Base-by-base conservation (phyloP, 1,140 invertebrate species). In the Rhopalosiphum padi region DNA sequence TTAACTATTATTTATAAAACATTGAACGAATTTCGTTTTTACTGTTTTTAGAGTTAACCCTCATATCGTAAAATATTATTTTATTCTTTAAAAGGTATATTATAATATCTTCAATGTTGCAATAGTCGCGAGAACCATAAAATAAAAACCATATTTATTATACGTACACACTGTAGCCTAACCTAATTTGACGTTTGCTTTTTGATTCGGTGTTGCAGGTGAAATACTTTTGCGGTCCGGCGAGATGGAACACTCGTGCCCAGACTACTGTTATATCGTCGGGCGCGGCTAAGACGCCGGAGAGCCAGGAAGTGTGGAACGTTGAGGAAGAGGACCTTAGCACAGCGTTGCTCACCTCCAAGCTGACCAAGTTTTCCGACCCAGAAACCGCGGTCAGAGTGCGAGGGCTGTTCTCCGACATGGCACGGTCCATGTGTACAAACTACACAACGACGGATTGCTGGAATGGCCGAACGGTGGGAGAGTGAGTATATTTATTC, bases 381-480 rank as follows among this genome's bases (percentile, higher is more conserved):
- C 89, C 94, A 6, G 90, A 94, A 30, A 91, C 77, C 35, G 48
- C 35, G 3, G 82, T 94, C n/a, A 96, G 96, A 94, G 97, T 96
- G n/a, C 96, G 96, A 94, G 96, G 97, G 89, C 97, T 97, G 94
- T 97, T 97, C 94, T 96, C 96, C 30, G 96, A 96, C 93, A 95
- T 98, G 9, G 97, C 97, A 2, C 97, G 97, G 94, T 96, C 96
- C 68, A 95, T 97, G 60, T 98, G 97, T 95, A 95, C 96, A 53
- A 96, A 96, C 94, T 96, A 96, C 6, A 96, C 96, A 94, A 96
- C 96, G 37, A 96, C 96, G 37, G 96, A 96, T 18, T 98, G 97
- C 95, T 98, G 97, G 97, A 98, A 97, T 94, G 97, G 97, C 68
- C 96, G 97, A 94, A 95, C 96, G 93, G 95, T 97, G 94, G 97